Base-by-base conservation (phyloP, 2,888 invertebrate species). In the Diogma glabrata region DNA sequence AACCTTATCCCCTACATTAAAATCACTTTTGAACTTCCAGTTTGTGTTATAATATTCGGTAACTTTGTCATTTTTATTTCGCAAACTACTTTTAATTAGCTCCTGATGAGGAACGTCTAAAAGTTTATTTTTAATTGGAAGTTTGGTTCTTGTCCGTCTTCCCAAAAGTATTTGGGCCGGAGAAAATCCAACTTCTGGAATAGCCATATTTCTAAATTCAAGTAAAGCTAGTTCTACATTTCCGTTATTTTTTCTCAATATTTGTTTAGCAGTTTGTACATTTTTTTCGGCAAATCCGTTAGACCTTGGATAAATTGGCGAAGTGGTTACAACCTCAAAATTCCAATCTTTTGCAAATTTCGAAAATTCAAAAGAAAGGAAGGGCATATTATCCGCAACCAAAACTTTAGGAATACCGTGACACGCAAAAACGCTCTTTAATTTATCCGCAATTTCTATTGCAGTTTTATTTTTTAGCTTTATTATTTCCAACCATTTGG, bases 331-430 rank as follows among this genome's bases (percentile, higher is more conserved):
- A 33, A 55, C 55, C 12, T 55, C 30, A 40, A 56, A 53, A 22
- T 53, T 46, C 55, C 56, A 58, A 1, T 52, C 24, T 53, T 26
- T 38, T 16, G 38, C 53, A 53, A 57, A 57, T 9, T 45, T 33
- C 46, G 48, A 50, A 48, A 59, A 57, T 23, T 43, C 19, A n/a
- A 45, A 24, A 16, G 53, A 53, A 43, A 45, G 52, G 51, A 51
- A 57, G 16, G 54, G 56, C 7, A 56, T 56, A 19, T 56, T 54
- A 23, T 59, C 59, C 1, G 56, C 50, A n/a, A n/a, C n/a, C n/a
- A n/a, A n/a, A n/a, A n/a, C n/a, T 23, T 50, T 24, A 14, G 56
- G 57, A 20, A 54, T 56, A 20, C 58, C 56, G 48, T 55, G 53
- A 23, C 55, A 47, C 10, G 55, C 48, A 52, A 56, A 59, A 23